phyloP scores from a whole-genome alignment of 2,888 invertebrate genomes.

The Thereva nobilitata region DNA sequence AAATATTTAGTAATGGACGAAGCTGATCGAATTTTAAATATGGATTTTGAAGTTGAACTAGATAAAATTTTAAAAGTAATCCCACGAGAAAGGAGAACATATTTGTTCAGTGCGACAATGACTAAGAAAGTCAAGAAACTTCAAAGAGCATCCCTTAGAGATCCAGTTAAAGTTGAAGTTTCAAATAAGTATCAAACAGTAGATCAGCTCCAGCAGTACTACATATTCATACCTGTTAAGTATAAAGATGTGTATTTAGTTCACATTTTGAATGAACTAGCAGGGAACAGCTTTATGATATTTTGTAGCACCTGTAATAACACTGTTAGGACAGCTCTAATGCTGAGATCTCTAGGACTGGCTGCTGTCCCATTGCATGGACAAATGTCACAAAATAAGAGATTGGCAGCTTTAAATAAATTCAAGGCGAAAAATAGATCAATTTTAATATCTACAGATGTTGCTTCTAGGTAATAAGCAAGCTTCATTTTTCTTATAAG shows the following conservation, averaged over 20 bases:
- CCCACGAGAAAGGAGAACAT: conserved; percentile 88
- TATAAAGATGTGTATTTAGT: conserved; percentile 97
- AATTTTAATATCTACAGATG: conserved; percentile 96
- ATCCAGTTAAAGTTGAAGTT: conserved; percentile 95
- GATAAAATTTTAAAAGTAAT: conserved; percentile 90
- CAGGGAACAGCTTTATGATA: conserved; percentile 95
- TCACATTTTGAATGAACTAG: conserved; percentile 90
- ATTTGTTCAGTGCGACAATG: conserved; percentile 98
- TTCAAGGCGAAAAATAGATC: conserved; percentile 93
- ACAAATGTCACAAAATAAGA: conserved; percentile 97
- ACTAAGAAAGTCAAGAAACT: conserved; percentile 96
- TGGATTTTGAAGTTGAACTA: conserved; percentile 98
- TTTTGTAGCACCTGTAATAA: conserved; percentile 95
- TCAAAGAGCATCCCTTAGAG: conserved; percentile 89
- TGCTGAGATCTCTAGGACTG: conserved; percentile 88
- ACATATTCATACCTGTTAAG: conserved; percentile 93
- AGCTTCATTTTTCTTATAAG: neutral
- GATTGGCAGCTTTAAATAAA: conserved; percentile 92
- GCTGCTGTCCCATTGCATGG: conserved; percentile 97
- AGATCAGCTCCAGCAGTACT: conserved; percentile 92
- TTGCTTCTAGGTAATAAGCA: conserved; percentile 81
- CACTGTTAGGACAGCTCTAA: conserved; percentile 84
- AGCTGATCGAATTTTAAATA: conserved; percentile 97
- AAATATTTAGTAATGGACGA: conserved; percentile 98
- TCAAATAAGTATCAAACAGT: conserved; percentile 98